Percentiles rank a stretch among this genome's conserved stretches.
phyloP scores from a whole-genome alignment of 2,888 invertebrate species.

The Branchipolynoe longqiensis region DNA sequence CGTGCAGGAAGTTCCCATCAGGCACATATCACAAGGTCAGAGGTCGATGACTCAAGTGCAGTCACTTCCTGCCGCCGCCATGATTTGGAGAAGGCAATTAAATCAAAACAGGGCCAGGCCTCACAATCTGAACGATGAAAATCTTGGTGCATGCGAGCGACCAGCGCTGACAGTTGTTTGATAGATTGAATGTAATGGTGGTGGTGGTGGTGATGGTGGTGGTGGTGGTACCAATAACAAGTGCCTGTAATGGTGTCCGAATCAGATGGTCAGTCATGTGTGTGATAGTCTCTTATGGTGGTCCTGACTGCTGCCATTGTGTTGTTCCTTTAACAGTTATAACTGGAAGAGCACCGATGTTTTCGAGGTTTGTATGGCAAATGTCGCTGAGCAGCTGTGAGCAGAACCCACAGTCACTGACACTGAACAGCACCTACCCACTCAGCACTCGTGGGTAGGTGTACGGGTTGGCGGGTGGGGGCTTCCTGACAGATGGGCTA shows the following conservation, averaged over 20 bases:
- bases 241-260: background rate
- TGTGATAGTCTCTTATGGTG: background rate
- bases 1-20: too few species aligned
- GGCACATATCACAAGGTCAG: too few species aligned
- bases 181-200: background rate
- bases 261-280: background rate
- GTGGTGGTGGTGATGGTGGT: background rate
- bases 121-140: too few species aligned
- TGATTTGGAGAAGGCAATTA: too few species aligned
- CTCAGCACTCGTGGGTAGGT: too few species aligned
- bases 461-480: too few species aligned
- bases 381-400: slow-evolving; percentile 1
- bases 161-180: slow-evolving; percentile 15
- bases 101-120: too few species aligned
- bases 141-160: background rate
- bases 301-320: background rate
- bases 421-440: background rate
- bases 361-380: background rate
- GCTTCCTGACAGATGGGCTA: too few species aligned
- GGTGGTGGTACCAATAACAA: background rate
- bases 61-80: too few species aligned
- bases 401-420: background rate
- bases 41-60: too few species aligned
- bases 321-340: background rate
- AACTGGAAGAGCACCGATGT: slow-evolving; percentile 24